phyloP scores from a whole-genome alignment of 2,797 vertebrate genomes.

The Acrossocheilus fasciatus region DNA sequence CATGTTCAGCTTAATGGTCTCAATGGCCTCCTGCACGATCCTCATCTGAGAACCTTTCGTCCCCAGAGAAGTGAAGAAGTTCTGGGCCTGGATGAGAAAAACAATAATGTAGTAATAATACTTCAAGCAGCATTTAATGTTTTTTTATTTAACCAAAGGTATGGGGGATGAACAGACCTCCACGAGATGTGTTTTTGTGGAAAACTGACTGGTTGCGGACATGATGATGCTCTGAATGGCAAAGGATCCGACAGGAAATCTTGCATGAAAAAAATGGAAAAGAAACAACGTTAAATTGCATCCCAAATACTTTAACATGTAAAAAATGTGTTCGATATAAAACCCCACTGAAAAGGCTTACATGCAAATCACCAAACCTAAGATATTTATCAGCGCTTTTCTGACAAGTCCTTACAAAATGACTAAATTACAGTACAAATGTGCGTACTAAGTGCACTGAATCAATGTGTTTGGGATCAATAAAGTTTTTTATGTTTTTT shows the following conservation, averaged over 20 bases:
- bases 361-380: background rate
- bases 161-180: conserved; percentile 76
- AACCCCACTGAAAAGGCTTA: background rate
- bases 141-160: background rate
- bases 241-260: conserved; percentile 90
- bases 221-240: conserved; percentile 87
- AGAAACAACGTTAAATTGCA: background rate
- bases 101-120: background rate
- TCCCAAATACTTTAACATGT: background rate
- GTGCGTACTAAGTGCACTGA: too few relatives aligned
- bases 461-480: background rate
- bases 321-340: background rate
- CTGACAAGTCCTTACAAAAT: background rate
- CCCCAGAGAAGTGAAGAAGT: conserved; percentile 88
- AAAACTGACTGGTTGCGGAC: conserved; percentile 86
- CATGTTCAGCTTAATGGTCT: conserved; percentile 90
- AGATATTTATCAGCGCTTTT: too few relatives aligned
- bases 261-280: conserved; percentile 64
- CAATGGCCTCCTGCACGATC: conserved; percentile 86
- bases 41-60: conserved; percentile 85
- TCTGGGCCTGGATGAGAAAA: conserved; percentile 78
- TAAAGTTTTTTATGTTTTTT: background rate
- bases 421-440: background rate
- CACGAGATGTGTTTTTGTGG: conserved; percentile 85
- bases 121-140: background rate